These are phyloP conservation scores for Halcyon badia DNA, from an alignment of 2,797 vertebrate genomes.

Conservation along the genomic window DNA sequence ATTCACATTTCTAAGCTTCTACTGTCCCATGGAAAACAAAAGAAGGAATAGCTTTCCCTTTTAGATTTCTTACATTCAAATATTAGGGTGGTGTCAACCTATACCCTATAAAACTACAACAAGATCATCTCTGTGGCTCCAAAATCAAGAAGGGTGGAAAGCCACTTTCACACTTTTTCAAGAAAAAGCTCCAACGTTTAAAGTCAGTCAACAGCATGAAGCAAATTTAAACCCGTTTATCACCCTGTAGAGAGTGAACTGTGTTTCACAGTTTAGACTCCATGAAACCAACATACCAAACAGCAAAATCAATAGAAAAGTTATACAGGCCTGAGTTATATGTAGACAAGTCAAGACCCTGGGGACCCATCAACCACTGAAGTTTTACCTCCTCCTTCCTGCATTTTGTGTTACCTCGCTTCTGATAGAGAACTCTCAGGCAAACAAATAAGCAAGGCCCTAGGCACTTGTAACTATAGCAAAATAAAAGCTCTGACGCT, in stretches of 20 bases:
- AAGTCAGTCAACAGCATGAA: not conserved
- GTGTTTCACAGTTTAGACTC: not conserved
- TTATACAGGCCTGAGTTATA: not conserved
- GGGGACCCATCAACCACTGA: not conserved
- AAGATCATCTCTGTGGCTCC: not conserved
- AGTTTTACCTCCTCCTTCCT: not conserved
- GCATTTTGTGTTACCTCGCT: not conserved
- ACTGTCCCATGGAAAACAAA: not conserved
- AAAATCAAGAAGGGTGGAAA: not conserved
- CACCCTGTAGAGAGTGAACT: not conserved
- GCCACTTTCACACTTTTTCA: not conserved
- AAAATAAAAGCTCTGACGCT: not conserved
- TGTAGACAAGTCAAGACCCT: not conserved
- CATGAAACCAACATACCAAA: not conserved
- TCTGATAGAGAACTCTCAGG: not conserved
- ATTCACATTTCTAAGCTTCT: not conserved
- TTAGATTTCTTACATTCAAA: not conserved
- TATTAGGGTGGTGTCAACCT: not conserved
- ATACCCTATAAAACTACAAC: not conserved
- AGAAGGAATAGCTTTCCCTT: not conserved
- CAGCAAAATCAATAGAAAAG: not conserved
- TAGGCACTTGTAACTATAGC: not conserved
- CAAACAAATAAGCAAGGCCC: not conserved
- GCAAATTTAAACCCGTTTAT: not conserved
- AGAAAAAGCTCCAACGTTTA: not conserved